Conservation (phyloP, 1,140 invertebrate genomes). For the Cephus cinctus region DNA sequence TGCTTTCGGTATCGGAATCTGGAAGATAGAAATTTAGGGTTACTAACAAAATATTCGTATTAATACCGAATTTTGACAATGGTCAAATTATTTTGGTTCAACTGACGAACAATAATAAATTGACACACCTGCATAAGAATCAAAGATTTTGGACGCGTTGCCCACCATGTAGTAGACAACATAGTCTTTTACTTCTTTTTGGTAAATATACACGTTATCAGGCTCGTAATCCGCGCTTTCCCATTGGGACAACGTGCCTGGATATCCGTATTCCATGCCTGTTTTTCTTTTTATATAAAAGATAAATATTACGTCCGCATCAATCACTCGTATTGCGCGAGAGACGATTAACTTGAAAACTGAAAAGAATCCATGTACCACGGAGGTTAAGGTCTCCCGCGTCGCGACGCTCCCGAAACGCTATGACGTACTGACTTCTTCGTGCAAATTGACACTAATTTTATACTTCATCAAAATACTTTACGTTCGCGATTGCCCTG, state of each 20-base stretch:
- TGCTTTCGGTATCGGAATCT: slow-evolving; percentile 58
- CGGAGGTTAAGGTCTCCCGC: too few relatives aligned
- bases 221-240: slow-evolving; percentile 40
- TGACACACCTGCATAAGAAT: too few relatives aligned
- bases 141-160: slow-evolving; percentile 21
- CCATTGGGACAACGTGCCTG: slow-evolving; percentile 18
- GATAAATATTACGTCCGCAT: not conserved
- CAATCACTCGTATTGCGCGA: not conserved
- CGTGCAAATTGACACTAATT: too few relatives aligned
- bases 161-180: slow-evolving; percentile 48
- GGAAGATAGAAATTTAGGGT: slow-evolving; percentile 24
- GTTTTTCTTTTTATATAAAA: not conserved
- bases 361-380: too few relatives aligned
- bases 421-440: too few relatives aligned
- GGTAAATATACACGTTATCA: slow-evolving; percentile 43
- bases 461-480: too few relatives aligned
- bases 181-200: slow-evolving; percentile 44
- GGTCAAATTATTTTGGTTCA: not conserved
- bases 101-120: too few relatives aligned
- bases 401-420: too few relatives aligned
- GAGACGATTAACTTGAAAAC: too few relatives aligned
- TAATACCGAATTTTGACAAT: too few relatives aligned
- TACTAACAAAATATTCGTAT: slow-evolving; percentile 5
- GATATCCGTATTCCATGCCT: not conserved
- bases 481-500: too few relatives aligned